Percentiles rank a stretch among this genome's conserved stretches.
phyloP scores from a whole-genome alignment of 2,113 vertebrate genomes.

The Stigmatopora argus region DNA sequence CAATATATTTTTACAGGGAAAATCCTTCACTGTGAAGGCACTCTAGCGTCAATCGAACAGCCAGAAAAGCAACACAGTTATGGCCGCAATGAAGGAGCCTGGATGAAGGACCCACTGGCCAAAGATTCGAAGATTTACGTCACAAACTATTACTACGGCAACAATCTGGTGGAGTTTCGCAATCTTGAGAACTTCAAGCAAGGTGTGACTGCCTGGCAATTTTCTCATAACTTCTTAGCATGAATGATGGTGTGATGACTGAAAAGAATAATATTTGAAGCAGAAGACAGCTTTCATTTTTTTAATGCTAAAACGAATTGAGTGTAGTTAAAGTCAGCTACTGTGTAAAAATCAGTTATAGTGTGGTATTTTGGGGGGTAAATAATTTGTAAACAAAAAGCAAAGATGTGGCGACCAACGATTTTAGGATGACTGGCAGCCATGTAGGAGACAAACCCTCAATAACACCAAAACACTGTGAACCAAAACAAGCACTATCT shows the following conservation, averaged over 20 bases:
- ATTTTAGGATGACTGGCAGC: too few species aligned
- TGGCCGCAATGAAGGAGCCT: constrained; percentile 91
- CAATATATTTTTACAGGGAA: constrained; percentile 62
- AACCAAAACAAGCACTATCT: too few species aligned
- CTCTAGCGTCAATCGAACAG: constrained; percentile 79
- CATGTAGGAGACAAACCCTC: too few species aligned
- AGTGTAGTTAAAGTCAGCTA: too few species aligned
- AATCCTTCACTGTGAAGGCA: constrained; percentile 83
- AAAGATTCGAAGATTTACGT: constrained; percentile 88
- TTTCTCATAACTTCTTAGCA: neutral
- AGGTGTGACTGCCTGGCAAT: constrained; percentile 66
- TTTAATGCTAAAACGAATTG: too few species aligned
- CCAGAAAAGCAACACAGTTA: constrained; percentile 90
- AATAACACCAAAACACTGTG: too few species aligned
- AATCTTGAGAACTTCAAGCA: constrained; percentile 95
- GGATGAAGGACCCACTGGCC: constrained; percentile 95
- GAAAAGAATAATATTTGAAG: neutral
- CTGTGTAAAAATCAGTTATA: too few species aligned
- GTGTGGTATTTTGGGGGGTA: too few species aligned
- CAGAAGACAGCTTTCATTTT: neutral
- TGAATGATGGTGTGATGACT: neutral
- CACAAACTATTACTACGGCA: constrained; percentile 97
- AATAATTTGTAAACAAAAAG: too few species aligned
- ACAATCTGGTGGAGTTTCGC: constrained; percentile 93
- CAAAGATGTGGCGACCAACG: too few species aligned